These are phyloP conservation scores for Mus minutoides DNA, from an alignment of 2,797 vertebrate genomes.

Conservation along the genomic window DNA sequence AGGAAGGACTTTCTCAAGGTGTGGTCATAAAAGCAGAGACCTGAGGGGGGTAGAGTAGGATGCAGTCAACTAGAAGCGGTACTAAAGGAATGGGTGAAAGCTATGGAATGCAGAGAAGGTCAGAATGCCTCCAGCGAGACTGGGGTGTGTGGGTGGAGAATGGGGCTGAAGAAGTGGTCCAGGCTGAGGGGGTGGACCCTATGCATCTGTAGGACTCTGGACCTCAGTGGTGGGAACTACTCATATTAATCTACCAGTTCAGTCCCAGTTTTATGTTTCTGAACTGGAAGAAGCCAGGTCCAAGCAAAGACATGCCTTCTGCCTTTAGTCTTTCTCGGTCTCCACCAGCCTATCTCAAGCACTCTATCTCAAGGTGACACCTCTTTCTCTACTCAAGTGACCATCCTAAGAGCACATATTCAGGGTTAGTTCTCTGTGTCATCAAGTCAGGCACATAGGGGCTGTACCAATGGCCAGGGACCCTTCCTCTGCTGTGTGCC, in stretches of 20 bases:
- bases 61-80: not conserved
- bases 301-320: not conserved
- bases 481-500: not conserved
- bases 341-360: not conserved
- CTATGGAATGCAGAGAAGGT: not conserved
- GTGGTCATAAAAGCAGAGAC: not conserved
- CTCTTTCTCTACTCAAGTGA: not conserved
- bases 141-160: not conserved
- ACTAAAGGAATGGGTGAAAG: not conserved
- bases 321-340: not conserved
- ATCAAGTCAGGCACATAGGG: not conserved
- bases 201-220: not conserved
- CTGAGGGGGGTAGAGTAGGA: not conserved
- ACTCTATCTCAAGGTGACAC: not conserved
- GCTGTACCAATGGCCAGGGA: not conserved
- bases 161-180: not conserved
- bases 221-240: not conserved
- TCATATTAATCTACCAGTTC: not conserved
- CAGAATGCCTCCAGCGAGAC: not conserved
- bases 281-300: slow-evolving; percentile 8
- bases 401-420: not conserved
- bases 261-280: slow-evolving; percentile 8
- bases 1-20: slow-evolving; percentile 49
- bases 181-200: not conserved
- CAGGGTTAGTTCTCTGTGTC: not conserved